Base-by-base conservation (phyloP, 2,888 invertebrate species). In the Cephus rjabovi region DNA sequence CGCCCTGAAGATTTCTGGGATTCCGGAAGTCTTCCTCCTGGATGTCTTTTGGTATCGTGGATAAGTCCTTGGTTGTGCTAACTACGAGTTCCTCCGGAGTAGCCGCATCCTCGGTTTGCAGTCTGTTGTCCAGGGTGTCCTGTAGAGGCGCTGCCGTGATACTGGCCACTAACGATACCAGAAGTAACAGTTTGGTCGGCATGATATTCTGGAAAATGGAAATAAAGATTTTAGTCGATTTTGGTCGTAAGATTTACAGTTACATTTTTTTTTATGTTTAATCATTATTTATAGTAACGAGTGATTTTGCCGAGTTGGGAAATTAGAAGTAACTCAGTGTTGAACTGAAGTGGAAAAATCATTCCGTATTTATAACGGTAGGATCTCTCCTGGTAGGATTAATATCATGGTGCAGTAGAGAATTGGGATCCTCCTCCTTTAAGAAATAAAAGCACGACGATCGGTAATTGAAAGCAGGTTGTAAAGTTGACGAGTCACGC, bases 401-500 rank as follows among this genome's bases (percentile, higher is more conserved):
- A 6, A 23, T 23, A 56, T 23, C 56, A 0, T 56, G 23, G 56
- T 56, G 56, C 56, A 23, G 56, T 56, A 23, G 15, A 23, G 15
- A 4, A 34, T 76, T 40, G 37, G 4, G 34, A 33, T 15, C 33
- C 3, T 74, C 33, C 9, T 74, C 2, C 4, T 31, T 11, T 40
- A 12, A 11, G 15, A 33, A 75, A 83, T 77, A 84, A 79, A 82
- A 84, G 81, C 80, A 83, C 75, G 74, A 80, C 75, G 83, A 84
- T 81, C 78, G 77, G 80, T 86, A 86, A 87, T 87, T 86, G 85
- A 86, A 87, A 86, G 84, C 85, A 83, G 82, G 85, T 85, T 85
- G 85, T 86, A 85, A 83, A 86, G 84, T 86, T 81, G 86, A 82
- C 84, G 84, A 86, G 85, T 86, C 86, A 86, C 84, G 86, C 85